Percentiles rank a stretch among this genome's conserved stretches.
These are phyloP conservation scores for Drosophila acutilabella DNA, from an alignment of 2,888 invertebrate species.

Conservation along the genomic window DNA sequence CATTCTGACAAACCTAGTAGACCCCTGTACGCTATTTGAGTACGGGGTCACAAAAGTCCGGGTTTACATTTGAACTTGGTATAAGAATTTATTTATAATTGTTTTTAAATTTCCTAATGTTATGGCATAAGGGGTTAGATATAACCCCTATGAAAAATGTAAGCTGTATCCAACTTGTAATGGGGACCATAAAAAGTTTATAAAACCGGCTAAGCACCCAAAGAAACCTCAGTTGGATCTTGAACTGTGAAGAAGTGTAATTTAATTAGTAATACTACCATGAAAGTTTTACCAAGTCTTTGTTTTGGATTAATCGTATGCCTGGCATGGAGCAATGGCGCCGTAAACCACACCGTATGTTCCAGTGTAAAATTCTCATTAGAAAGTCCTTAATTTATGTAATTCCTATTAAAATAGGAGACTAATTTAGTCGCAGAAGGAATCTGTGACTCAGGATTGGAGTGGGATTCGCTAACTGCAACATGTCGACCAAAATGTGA, in stretches of 20 bases:
- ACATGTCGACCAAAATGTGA: neutral
- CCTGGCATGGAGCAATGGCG: neutral
- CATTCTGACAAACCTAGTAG: no score
- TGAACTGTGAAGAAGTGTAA: neutral
- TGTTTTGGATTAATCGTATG: constrained; percentile 1
- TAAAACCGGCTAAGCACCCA: constrained; percentile 4
- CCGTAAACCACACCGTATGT: neutral
- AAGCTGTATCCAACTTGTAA: no score
- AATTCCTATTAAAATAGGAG: neutral
- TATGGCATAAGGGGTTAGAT: no score
- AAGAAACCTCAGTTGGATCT: constrained; percentile 9
- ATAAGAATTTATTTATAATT: no score
- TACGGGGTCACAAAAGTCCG: no score
- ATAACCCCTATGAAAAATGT: no score
- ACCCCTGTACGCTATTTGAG: no score
- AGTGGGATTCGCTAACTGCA: neutral
- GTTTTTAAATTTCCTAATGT: no score
- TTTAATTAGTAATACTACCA: neutral
- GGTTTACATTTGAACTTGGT: no score
- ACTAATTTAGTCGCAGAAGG: neutral
- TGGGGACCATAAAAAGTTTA: neutral
- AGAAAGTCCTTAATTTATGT: neutral
- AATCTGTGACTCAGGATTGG: neutral
- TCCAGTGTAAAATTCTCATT: neutral
- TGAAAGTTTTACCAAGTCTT: neutral